Evolutionary conservation across 2,797 vertebrate genomes (phyloP).

Genomic region (Myotis findleyi): DNA sequence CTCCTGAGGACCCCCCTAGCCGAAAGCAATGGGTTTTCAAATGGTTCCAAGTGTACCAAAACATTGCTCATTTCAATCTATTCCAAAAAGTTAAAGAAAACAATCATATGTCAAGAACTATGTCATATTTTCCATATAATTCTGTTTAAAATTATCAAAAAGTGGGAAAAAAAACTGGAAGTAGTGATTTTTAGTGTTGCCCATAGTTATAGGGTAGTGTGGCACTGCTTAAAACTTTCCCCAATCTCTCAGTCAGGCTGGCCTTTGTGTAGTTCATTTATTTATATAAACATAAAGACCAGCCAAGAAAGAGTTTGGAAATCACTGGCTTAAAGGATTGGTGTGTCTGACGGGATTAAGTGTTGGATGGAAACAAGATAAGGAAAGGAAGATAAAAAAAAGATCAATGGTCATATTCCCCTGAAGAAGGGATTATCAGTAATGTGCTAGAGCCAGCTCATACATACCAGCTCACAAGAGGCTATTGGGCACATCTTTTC

Average conservation of each 20-base stretch:
- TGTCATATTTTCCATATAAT: background rate
- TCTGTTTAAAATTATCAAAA: background rate
- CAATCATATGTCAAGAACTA: background rate
- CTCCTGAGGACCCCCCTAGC: background rate
- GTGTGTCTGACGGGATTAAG: background rate
- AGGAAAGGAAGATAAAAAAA: background rate
- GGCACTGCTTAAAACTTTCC: background rate
- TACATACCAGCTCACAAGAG: background rate
- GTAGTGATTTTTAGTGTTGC: background rate
- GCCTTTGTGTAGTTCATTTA: background rate
- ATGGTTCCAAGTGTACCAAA: background rate
- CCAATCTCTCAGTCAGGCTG: background rate
- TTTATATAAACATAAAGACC: background rate
- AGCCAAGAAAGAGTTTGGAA: background rate
- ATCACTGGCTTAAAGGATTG: background rate
- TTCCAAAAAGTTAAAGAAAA: slow-evolving; percentile 33
- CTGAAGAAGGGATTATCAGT: background rate
- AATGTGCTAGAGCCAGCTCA: background rate
- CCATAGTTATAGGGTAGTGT: background rate
- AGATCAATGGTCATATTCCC: background rate
- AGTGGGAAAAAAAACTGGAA: background rate
- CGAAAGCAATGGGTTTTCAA: background rate
- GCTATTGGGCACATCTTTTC: background rate
- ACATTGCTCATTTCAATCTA: background rate
- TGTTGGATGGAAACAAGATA: background rate